Conservation (phyloP, 2,888 invertebrate species). For the Andrena hattorfiana region DNA sequence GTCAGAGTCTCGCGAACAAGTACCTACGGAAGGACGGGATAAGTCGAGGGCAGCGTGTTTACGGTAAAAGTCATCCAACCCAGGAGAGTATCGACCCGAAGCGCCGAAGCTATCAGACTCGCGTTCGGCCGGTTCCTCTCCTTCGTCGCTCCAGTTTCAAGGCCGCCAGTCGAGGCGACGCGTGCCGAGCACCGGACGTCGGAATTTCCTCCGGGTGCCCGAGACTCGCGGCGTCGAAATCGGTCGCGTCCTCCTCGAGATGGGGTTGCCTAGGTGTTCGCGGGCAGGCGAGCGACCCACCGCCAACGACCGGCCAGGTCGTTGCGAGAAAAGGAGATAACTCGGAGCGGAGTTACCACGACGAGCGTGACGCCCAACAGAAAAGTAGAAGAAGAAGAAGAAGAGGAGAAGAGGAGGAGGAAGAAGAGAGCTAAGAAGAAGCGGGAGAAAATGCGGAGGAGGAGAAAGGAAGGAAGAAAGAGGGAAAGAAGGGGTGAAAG, state of each 20-base stretch:
- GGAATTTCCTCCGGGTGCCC: conserved; percentile 30
- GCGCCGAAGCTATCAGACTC: conserved; percentile 25
- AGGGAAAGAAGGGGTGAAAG: conserved; percentile 20
- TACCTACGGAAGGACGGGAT: not conserved
- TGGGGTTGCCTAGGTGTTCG: conserved; percentile 40
- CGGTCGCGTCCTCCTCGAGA: conserved; percentile 9
- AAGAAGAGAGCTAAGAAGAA: conserved; percentile 18
- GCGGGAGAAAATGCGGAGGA: conserved; percentile 36
- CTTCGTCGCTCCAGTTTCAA: conserved; percentile 44
- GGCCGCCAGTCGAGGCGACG: conserved; percentile 27
- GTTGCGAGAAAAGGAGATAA: conserved; percentile 64
- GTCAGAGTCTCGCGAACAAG: too few species aligned
- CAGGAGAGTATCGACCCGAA: conserved; percentile 63
- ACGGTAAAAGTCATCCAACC: conserved; percentile 66
- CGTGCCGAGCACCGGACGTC: not conserved
- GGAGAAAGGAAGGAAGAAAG: conserved; percentile 40
- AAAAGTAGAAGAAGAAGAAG: conserved; percentile 37
- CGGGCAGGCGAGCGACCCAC: conserved; percentile 36
- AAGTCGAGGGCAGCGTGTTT: conserved; percentile 52
- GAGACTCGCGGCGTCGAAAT: conserved; percentile 33
- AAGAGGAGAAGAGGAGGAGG: conserved; percentile 32
- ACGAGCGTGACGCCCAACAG: conserved; percentile 48
- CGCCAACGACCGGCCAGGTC: conserved; percentile 53
- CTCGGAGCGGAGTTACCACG: conserved; percentile 63
- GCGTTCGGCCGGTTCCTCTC: conserved; percentile 19